A percentile compares a stretch with the other conserved stretches of the same genome.
These are phyloP conservation scores for Cryptocheilus praepositus DNA, from an alignment of 2,888 invertebrate species.

Conservation along the genomic window DNA sequence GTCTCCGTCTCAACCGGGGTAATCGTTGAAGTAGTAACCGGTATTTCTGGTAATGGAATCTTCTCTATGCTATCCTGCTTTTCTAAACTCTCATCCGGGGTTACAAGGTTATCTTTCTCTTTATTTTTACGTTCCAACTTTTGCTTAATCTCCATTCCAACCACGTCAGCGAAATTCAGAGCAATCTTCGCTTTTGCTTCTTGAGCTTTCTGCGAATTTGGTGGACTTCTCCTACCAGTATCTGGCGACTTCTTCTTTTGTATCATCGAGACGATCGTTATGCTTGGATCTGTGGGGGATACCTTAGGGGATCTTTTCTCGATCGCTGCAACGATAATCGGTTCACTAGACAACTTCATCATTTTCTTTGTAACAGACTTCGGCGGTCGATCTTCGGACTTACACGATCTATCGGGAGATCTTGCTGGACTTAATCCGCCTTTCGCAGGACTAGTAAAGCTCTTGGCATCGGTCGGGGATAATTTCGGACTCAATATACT, in stretches of 20 bases:
- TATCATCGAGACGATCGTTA: conserved; percentile 65
- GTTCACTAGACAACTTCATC: conserved; percentile 59
- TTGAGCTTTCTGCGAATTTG: conserved; percentile 13
- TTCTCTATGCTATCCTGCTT: conserved; percentile 72
- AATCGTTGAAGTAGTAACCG: conserved; percentile 33
- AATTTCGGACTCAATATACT: too few species aligned
- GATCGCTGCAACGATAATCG: conserved; percentile 61
- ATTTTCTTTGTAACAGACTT: conserved; percentile 65
- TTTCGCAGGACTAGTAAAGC: conserved; percentile 55
- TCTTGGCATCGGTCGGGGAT: conserved; percentile 61
- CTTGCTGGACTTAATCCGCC: conserved; percentile 32
- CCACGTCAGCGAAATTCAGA: conserved; percentile 66
- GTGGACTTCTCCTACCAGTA: conserved; percentile 36
- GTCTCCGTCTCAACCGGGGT: neutral
- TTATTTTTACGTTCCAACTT: conserved; percentile 63
- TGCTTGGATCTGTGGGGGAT: conserved; percentile 64
- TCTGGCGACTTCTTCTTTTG: conserved; percentile 66
- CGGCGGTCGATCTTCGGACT: conserved; percentile 46
- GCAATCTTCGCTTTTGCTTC: conserved; percentile 51
- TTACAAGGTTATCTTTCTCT: conserved; percentile 57
- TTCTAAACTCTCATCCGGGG: conserved; percentile 67
- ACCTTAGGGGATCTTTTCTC: conserved; percentile 62
- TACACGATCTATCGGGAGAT: conserved; percentile 59
- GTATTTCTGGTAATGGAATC: conserved; percentile 71
- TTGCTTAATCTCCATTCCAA: conserved; percentile 67